Conservation (phyloP, 2,113 vertebrate genomes). For the Psammodynastes pulverulentus region DNA sequence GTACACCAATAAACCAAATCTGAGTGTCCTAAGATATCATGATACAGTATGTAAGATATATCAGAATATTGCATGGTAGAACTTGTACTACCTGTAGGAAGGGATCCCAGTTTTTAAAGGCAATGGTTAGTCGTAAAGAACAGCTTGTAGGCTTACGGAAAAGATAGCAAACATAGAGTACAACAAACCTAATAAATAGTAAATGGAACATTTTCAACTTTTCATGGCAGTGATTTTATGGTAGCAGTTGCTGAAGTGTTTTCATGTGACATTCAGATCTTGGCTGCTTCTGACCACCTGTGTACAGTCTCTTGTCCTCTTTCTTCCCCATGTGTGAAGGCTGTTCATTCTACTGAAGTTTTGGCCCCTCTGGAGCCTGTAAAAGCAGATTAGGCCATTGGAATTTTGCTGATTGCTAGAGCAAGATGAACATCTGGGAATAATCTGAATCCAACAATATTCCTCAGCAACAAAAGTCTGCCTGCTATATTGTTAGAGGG, state of each 20-base stretch:
- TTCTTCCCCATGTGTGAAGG: not conserved
- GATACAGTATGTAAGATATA: not conserved
- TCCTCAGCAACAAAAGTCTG: not conserved
- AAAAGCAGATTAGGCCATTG: not conserved
- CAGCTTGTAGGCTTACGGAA: not conserved
- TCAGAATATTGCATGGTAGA: not conserved
- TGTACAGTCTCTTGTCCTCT: not conserved
- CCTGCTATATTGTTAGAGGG: not conserved
- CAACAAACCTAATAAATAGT: not conserved
- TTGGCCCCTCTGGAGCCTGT: not conserved
- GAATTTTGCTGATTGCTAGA: not conserved
- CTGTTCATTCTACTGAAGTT: not conserved
- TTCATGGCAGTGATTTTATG: not conserved
- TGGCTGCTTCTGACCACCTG: not conserved
- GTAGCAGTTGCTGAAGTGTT: not conserved
- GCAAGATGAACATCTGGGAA: conserved; percentile 2
- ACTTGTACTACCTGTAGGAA: not conserved
- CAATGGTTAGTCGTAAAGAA: not conserved
- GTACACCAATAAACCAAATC: not conserved
- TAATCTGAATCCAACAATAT: conserved; percentile 5
- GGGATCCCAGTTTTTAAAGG: not conserved
- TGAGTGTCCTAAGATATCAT: not conserved
- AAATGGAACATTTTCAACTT: not conserved
- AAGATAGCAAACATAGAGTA: not conserved
- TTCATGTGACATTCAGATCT: not conserved